Evolutionary conservation across 23 tunicate species (phyloP).

Genomic region (Corella eumyota): DNA sequence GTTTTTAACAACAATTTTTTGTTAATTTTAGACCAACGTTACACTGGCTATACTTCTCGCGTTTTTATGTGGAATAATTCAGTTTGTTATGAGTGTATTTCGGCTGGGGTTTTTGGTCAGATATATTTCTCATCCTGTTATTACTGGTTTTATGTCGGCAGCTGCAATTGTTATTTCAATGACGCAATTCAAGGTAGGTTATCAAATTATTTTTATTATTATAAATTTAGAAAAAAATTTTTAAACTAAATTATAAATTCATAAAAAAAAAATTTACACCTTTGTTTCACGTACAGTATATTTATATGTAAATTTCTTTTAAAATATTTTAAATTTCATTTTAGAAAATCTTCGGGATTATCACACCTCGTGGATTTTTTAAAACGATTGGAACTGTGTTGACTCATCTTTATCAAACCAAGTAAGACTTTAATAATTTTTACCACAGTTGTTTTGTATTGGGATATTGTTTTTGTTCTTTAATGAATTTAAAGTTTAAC

Average conservation of each 20-base stretch:
- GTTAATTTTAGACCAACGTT: slow-evolving; percentile 43
- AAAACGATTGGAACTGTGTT: slow-evolving; percentile 17
- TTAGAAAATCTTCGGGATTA: slow-evolving; percentile 63
- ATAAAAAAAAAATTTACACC: too few species aligned
- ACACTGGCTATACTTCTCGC: slow-evolving; percentile 67
- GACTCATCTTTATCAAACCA: slow-evolving; percentile 37
- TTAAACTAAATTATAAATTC: not conserved
- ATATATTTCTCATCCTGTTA: slow-evolving; percentile 83
- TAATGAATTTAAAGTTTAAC: too few species aligned
- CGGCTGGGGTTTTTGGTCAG: slow-evolving; percentile 72
- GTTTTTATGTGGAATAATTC: slow-evolving; percentile 46
- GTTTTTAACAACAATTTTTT: too few species aligned
- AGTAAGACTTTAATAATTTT: slow-evolving; percentile 19
- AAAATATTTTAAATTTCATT: too few species aligned
- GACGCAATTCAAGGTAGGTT: slow-evolving; percentile 57
- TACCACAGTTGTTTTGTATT: not conserved
- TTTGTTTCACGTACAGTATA: too few species aligned
- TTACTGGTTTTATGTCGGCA: slow-evolving; percentile 71
- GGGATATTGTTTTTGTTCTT: not conserved
- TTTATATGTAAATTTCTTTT: too few species aligned
- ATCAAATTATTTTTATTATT: too few species aligned
- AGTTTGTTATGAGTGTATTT: slow-evolving; percentile 53
- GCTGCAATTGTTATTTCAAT: slow-evolving; percentile 63
- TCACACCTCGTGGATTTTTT: slow-evolving; percentile 54
- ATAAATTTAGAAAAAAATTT: not conserved